Conservation (phyloP, 2,113 vertebrate species). For the Dasypus novemcinctus region DNA sequence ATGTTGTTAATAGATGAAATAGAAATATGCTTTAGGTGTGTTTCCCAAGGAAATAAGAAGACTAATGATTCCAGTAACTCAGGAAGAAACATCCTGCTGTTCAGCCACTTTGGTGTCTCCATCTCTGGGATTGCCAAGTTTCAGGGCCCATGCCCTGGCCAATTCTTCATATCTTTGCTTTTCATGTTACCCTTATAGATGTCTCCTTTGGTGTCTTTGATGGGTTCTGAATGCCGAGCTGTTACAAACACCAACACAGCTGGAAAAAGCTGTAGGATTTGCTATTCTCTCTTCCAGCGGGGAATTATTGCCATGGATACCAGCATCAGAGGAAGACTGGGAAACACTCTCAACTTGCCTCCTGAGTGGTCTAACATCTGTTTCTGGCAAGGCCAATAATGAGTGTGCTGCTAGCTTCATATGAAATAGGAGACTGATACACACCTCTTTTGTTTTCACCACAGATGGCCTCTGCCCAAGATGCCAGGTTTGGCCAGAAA, state of each 20-base stretch:
- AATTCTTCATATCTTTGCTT: conserved; percentile 27
- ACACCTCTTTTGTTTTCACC: conserved; percentile 51
- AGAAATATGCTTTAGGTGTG: not conserved
- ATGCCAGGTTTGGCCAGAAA: conserved; percentile 89
- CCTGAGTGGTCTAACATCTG: conserved; percentile 50
- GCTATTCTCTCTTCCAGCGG: conserved; percentile 51
- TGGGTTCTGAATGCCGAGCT: conserved; percentile 43
- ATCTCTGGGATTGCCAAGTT: conserved; percentile 7
- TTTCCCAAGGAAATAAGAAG: not conserved
- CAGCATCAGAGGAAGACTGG: conserved; percentile 36
- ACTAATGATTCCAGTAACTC: not conserved
- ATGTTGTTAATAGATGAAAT: not conserved
- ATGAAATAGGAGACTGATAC: conserved; percentile 25
- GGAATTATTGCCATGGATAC: conserved; percentile 61
- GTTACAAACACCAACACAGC: conserved; percentile 65
- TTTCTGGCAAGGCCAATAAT: conserved; percentile 62
- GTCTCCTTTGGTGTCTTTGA: conserved; percentile 65
- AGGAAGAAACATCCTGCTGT: not conserved
- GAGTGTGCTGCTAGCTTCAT: conserved; percentile 44
- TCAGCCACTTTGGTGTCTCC: not conserved
- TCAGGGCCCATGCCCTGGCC: not conserved
- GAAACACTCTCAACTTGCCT: conserved; percentile 21
- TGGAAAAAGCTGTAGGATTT: conserved; percentile 66
- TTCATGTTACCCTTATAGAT: conserved; percentile 42
- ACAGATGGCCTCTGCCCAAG: conserved; percentile 94